A percentile compares a stretch with the other conserved stretches of the same genome.
These are phyloP conservation scores for Aricia agestis DNA, from an alignment of 1,140 invertebrate species.

Conservation along the genomic window DNA sequence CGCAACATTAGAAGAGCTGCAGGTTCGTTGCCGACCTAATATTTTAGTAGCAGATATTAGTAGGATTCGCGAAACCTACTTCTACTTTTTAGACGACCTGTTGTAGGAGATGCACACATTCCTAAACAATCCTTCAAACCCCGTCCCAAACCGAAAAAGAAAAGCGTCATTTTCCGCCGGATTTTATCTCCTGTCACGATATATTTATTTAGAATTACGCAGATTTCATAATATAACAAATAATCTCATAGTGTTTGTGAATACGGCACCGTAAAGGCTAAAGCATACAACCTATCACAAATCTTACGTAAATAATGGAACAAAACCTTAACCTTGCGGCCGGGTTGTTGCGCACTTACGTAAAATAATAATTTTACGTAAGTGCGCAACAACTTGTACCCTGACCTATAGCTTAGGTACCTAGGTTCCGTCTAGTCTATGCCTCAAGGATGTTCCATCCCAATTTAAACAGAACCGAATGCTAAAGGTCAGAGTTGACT, in stretches of 20 bases:
- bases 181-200: background rate
- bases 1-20: too few relatives aligned
- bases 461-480: background rate
- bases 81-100: too few relatives aligned
- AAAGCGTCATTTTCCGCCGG: background rate
- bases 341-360: too few relatives aligned
- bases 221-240: background rate
- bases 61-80: too few relatives aligned
- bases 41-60: too few relatives aligned
- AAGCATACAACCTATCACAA: background rate
- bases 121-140: background rate
- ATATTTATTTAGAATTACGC: background rate
- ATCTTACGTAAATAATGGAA: constrained; percentile 10
- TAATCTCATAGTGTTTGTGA: background rate
- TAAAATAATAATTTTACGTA: constrained; percentile 3
- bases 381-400: constrained; percentile 4
- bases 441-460: background rate
- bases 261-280: background rate
- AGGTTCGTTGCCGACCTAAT: too few relatives aligned
- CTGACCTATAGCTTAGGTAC: background rate
- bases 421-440: background rate
- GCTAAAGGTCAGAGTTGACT: background rate
- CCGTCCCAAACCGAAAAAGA: background rate
- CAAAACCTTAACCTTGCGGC: constrained; percentile 10
- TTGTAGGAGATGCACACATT: too few relatives aligned